Percentiles rank a stretch among this genome's conserved stretches.
phyloP scores from a whole-genome alignment of 2,113 vertebrate species.

The Dromas ardeola region DNA sequence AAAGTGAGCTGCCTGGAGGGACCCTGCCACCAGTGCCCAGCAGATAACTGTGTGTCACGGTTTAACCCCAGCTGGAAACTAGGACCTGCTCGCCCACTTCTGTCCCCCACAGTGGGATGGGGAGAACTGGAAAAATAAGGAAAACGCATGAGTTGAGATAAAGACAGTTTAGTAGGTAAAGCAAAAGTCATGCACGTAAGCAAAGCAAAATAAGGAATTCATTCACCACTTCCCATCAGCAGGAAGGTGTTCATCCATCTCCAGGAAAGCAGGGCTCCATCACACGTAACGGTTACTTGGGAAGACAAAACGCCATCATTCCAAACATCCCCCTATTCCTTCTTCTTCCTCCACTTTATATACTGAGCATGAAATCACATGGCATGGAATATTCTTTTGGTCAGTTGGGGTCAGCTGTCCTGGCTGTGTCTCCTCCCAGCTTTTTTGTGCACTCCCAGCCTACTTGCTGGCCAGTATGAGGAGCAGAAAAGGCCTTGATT shows the following conservation, averaged over 20 bases:
- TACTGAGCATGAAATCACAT: background rate
- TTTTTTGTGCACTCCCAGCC: background rate
- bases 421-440: background rate
- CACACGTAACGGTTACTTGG: background rate
- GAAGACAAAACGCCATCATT: background rate
- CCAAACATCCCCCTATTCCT: background rate
- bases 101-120: background rate
- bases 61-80: background rate
- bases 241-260: background rate
- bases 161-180: background rate
- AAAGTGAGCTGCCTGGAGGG: background rate
- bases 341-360: background rate
- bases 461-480: background rate
- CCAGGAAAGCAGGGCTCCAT: background rate
- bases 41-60: background rate
- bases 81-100: background rate
- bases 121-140: background rate
- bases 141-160: background rate
- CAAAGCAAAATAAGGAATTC: background rate
- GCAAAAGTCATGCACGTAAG: background rate
- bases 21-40: fast-evolving
- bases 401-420: background rate
- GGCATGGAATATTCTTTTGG: background rate
- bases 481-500: background rate
- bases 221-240: background rate